These are phyloP conservation scores for Cryptotis parvus DNA, from an alignment of 2,113 vertebrate species.

Conservation along the genomic window DNA sequence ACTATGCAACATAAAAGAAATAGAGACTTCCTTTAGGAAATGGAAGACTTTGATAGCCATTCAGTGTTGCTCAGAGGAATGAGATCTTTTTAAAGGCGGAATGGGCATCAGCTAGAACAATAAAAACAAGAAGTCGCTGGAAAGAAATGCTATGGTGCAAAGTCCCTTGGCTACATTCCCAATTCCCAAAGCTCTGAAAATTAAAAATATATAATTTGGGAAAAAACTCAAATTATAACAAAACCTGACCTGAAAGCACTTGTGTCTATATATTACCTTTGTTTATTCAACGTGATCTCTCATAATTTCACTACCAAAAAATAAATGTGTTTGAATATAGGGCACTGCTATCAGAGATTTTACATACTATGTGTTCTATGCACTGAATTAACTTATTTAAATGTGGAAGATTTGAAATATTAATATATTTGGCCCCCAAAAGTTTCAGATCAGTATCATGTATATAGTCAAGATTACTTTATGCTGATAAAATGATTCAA, in stretches of 20 bases:
- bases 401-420: conserved; percentile 2
- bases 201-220: background rate
- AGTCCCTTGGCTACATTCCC: background rate
- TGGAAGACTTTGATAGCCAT: background rate
- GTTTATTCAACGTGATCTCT: background rate
- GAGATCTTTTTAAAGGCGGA: background rate
- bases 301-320: background rate
- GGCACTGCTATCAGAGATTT: background rate
- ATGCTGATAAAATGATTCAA: background rate
- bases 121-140: background rate
- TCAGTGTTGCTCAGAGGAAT: background rate
- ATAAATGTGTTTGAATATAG: background rate
- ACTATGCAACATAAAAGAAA: conserved; percentile 26
- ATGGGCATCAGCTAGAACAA: background rate
- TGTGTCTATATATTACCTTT: background rate
- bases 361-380: background rate
- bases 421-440: background rate
- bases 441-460: background rate
- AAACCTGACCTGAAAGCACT: background rate
- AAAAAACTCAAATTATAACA: background rate
- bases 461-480: background rate
- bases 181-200: conserved; percentile 12
- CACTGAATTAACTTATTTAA: background rate
- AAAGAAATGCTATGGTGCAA: background rate
- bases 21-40: conserved; percentile 69